phyloP scores from a whole-genome alignment of 1,140 invertebrate genomes.

The Musca domestica region DNA sequence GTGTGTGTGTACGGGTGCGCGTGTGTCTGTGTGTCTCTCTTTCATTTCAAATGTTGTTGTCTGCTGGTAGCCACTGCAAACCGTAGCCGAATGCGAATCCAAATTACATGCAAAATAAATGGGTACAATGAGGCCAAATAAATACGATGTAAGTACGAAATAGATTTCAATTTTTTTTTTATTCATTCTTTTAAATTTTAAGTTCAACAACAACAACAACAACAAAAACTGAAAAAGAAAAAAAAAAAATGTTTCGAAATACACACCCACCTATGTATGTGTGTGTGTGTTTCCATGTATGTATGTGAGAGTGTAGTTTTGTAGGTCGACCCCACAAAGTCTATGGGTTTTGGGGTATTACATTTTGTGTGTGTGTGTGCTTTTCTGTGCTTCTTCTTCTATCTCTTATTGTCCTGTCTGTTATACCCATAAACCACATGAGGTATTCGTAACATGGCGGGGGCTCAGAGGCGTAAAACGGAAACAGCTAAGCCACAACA shows the following conservation, averaged over 20 bases:
- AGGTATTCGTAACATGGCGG: background rate
- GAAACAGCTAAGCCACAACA: too few species aligned
- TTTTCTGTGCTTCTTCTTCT: background rate
- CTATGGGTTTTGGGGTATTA: background rate
- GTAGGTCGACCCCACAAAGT: too few species aligned
- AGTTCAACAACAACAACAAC: background rate
- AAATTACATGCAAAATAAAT: conserved; percentile 56
- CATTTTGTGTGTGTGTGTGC: too few species aligned
- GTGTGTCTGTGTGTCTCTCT: background rate
- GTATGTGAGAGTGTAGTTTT: too few species aligned
- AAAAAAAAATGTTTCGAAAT: too few species aligned
- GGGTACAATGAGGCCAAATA: conserved; percentile 56
- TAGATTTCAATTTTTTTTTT: background rate
- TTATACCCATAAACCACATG: background rate
- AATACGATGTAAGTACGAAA: conserved; percentile 53
- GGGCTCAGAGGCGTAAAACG: too few species aligned
- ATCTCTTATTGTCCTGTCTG: background rate
- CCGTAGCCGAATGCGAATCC: conserved; percentile 54
- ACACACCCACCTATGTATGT: too few species aligned
- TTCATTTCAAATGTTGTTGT: background rate
- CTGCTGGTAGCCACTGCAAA: conserved; percentile 37
- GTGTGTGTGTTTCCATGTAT: background rate
- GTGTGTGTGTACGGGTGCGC: background rate
- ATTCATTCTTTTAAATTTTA: background rate
- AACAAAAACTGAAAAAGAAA: too few species aligned